These are phyloP conservation scores for Stegastes partitus DNA, from an alignment of 2,113 vertebrate species.

Conservation along the genomic window DNA sequence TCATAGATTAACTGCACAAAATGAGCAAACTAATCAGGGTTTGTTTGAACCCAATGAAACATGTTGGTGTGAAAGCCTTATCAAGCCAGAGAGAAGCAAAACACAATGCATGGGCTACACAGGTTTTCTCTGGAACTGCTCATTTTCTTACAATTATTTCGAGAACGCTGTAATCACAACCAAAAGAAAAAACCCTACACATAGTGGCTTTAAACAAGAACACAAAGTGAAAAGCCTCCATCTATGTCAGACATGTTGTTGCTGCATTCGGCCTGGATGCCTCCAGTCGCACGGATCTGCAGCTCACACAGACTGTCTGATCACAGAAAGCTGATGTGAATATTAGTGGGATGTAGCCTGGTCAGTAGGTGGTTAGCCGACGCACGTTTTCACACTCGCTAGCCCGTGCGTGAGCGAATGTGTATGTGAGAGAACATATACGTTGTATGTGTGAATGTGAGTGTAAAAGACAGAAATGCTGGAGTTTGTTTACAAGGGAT, in stretches of 20 bases:
- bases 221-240: not conserved
- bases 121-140: not conserved
- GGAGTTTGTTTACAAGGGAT: slow-evolving; percentile 51
- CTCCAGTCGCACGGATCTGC: slow-evolving; percentile 50
- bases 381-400: slow-evolving; percentile 24
- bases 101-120: not conserved
- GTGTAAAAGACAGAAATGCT: slow-evolving; percentile 10
- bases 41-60: not conserved
- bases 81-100: not conserved
- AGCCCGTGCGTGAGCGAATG: slow-evolving; percentile 11
- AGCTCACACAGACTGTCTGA: slow-evolving; percentile 48
- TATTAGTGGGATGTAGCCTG: slow-evolving; percentile 45
- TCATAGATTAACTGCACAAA: not conserved
- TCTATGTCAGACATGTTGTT: not conserved
- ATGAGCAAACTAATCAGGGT: not conserved
- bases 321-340: slow-evolving; percentile 51
- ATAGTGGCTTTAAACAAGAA: too few species aligned
- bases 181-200: not conserved
- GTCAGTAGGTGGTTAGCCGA: slow-evolving; percentile 22
- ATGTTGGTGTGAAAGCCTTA: not conserved
- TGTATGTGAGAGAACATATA: slow-evolving; percentile 16
- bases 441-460: slow-evolving; percentile 31
- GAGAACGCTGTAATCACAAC: too few species aligned
- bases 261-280: slow-evolving; percentile 16
- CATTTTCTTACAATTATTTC: not conserved